These are phyloP conservation scores for Eucera pruinosa DNA, from an alignment of 2,888 invertebrate genomes.

Conservation along the genomic window DNA sequence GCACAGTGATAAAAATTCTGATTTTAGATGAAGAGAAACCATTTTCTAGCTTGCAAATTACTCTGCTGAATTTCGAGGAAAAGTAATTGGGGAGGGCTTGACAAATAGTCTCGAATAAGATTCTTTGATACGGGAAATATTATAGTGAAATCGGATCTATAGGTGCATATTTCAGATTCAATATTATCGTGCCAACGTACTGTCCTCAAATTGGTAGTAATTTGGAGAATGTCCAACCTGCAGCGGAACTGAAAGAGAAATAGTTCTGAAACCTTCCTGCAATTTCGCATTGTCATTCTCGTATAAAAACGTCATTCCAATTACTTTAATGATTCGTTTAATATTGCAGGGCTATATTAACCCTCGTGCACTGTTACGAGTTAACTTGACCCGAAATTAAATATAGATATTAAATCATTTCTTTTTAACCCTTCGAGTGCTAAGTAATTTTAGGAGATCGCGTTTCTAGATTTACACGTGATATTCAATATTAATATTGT, in stretches of 20 bases:
- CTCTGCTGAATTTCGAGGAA: background rate
- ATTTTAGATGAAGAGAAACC: too few species aligned
- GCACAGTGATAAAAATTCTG: too few species aligned
- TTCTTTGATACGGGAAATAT: slow-evolving; percentile 33
- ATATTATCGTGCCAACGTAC: slow-evolving; percentile 19
- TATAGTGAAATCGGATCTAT: slow-evolving; percentile 29
- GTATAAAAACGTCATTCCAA: background rate
- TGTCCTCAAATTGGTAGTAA: slow-evolving; percentile 36
- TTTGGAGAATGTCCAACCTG: slow-evolving; percentile 33
- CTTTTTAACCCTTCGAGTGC: too few species aligned
- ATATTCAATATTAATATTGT: too few species aligned
- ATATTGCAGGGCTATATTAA: too few species aligned
- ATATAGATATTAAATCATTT: too few species aligned
- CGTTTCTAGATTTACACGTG: too few species aligned
- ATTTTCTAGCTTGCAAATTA: too few species aligned
- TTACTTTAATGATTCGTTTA: background rate
- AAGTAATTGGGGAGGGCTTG: slow-evolving; percentile 3
- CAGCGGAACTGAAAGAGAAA: slow-evolving; percentile 5
- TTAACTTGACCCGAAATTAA: too few species aligned
- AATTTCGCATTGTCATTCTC: background rate
- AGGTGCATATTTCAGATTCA: slow-evolving; percentile 34
- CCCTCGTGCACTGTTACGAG: too few species aligned
- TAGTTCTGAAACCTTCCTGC: slow-evolving; percentile 12
- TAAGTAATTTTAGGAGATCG: too few species aligned
- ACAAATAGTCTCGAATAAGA: slow-evolving; percentile 39